Conservation (phyloP, 64 coral and sea anemone species). For the Dendronephthya gigantea region DNA sequence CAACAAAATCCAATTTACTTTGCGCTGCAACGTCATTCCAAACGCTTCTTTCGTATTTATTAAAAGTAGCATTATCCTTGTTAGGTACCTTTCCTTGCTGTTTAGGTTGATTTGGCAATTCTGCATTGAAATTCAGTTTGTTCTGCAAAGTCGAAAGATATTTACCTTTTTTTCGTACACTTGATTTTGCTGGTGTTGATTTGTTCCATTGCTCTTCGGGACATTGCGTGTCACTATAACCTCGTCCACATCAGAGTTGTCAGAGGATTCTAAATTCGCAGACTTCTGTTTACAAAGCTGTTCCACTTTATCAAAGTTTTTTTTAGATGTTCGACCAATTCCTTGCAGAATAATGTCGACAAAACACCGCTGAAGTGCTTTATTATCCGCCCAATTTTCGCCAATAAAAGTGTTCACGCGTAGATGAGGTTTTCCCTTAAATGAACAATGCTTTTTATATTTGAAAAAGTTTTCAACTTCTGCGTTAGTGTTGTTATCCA, state of each 20-base stretch:
- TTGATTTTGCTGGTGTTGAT: not conserved
- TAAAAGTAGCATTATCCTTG: not conserved
- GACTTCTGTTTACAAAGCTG: not conserved
- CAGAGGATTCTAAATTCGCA: not conserved
- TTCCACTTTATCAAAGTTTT: not conserved
- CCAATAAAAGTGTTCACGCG: constrained; percentile 5
- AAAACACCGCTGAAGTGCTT: not conserved
- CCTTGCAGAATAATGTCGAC: not conserved
- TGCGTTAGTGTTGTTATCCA: constrained; percentile 15
- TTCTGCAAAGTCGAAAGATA: not conserved
- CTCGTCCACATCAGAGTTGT: not conserved
- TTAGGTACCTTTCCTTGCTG: not conserved
- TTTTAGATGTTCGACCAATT: not conserved
- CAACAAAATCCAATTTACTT: not conserved
- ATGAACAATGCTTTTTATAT: constrained; percentile 2
- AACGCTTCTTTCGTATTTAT: not conserved
- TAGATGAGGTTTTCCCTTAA: not conserved
- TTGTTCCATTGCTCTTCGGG: not conserved
- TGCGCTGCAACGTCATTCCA: not conserved
- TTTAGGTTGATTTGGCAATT: not conserved
- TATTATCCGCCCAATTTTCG: constrained; percentile 25
- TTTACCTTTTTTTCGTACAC: not conserved
- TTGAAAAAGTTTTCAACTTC: constrained; percentile 20
- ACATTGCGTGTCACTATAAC: not conserved
- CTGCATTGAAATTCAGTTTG: not conserved